Evolutionary conservation across 2,797 vertebrate species (phyloP), one percentile per base, ranked within the genome.

Genomic region (Cossypha niveicapilla): DNA sequence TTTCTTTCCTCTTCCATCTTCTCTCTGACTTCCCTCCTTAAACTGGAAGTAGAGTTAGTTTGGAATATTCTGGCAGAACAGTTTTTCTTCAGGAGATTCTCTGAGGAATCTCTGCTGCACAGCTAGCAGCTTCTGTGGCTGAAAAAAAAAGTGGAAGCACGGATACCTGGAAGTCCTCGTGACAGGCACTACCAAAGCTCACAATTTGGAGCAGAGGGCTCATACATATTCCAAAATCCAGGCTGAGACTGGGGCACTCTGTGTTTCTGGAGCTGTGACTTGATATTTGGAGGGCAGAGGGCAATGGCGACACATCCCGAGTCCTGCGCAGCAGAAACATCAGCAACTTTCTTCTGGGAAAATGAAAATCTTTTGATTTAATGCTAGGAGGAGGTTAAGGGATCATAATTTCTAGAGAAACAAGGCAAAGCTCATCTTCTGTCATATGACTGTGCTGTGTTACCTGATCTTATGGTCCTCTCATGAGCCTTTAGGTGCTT

Each of bases 291-390:
- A 82, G 39, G 39, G 27, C 25, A 57, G 19, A 21, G 3, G 5
- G 25, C 37, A 70, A 17, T 24, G 39, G 16, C 18, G 51, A 7
- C 1, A 1, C 1, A 3, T 41, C 34, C 19, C 0, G 0, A 13
- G 22, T 25, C 24, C 37, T 28, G 37, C 37, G 32, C 9, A 73
- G n/a, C 28, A 65, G 34, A 66, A 77, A 60, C 18, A 41, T 56
- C 9, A 24, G 11, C 12, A 21, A 4, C 22, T 68, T 34, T 13
- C 30, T 61, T 57, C 25, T 54, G 23, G 51, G 66, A 58, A 66
- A 73, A 50, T 24, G 4, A 82, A 89, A 75, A 58, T 30, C 1
- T 78, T 73, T 68, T 65, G 4, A 19, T 73, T 65, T 74, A 30
- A 58, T 66, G 54, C 12, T 11, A 70, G 22, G 11, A 50, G 71